These are phyloP conservation scores for Crocidura indochinensis DNA, from an alignment of 2,797 vertebrate genomes.

Conservation along the genomic window DNA sequence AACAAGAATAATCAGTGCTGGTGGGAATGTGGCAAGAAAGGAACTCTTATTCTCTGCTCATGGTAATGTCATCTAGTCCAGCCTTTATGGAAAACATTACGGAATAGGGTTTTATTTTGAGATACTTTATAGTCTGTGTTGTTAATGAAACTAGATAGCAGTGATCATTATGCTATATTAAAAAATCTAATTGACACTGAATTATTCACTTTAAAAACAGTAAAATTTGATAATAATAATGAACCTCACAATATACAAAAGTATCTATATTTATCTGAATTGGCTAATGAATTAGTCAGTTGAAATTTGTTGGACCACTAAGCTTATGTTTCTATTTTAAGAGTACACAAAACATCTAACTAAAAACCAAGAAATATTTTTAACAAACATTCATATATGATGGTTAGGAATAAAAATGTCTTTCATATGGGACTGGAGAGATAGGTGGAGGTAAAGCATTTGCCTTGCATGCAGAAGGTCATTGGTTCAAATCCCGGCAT, in stretches of 20 bases:
- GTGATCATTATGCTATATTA: background rate
- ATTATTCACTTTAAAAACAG: background rate
- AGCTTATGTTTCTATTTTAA: conserved; percentile 4
- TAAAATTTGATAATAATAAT: background rate
- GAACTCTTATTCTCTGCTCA: too few relatives aligned
- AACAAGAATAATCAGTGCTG: too few relatives aligned
- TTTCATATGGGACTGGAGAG: too few relatives aligned
- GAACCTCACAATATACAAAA: conserved; percentile 40
- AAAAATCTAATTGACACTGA: background rate
- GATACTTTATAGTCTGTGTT: background rate
- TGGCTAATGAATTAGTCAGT: background rate
- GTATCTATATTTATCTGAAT: background rate
- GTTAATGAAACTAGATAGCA: background rate
- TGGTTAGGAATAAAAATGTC: too few relatives aligned
- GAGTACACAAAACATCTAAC: background rate
- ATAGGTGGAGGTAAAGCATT: too few relatives aligned
- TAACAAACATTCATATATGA: background rate
- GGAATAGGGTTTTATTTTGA: background rate
- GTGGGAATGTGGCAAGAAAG: too few relatives aligned
- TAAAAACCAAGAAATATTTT: conserved; percentile 12
- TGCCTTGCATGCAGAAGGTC: too few relatives aligned
- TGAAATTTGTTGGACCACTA: conserved; percentile 13
- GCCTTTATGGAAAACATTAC: too few relatives aligned
- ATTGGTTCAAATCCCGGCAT: too few relatives aligned
- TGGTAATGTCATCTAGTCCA: too few relatives aligned